Percentiles rank a stretch among this genome's conserved stretches.
These are phyloP conservation scores for Colletes gigas DNA, from an alignment of 1,140 invertebrate genomes.

Conservation along the genomic window DNA sequence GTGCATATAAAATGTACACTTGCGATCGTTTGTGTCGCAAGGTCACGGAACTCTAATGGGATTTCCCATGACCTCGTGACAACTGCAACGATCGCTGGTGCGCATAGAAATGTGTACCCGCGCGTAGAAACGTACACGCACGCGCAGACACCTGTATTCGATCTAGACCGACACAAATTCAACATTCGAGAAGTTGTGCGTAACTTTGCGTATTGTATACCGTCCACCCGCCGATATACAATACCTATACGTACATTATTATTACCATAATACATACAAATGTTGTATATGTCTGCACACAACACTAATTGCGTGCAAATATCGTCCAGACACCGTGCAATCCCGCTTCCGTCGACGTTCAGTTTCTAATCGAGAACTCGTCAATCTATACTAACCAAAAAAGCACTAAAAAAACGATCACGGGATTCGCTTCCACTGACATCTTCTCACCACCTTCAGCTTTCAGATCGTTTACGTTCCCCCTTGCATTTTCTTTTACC, in stretches of 20 bases:
- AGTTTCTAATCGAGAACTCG: slow-evolving; percentile 4
- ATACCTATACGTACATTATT: neutral
- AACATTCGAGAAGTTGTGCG: slow-evolving; percentile 44
- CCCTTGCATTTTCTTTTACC: neutral
- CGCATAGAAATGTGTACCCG: no score
- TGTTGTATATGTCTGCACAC: slow-evolving; percentile 11
- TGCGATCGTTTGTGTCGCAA: no score
- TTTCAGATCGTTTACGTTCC: slow-evolving; percentile 23
- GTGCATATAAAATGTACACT: no score
- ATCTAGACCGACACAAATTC: slow-evolving; percentile 34
- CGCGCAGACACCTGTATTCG: neutral
- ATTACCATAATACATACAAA: neutral
- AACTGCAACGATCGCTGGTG: no score
- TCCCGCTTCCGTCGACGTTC: neutral
- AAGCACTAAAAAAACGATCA: slow-evolving; percentile 20
- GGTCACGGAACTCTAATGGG: no score
- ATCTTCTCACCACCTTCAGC: slow-evolving; percentile 25
- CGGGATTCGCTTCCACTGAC: slow-evolving; percentile 27
- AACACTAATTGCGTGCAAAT: slow-evolving; percentile 35
- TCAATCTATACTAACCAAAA: neutral
- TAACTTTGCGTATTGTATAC: slow-evolving; percentile 18
- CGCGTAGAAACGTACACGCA: no score
- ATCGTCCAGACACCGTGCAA: slow-evolving; percentile 43
- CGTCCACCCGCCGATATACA: slow-evolving; percentile 15
- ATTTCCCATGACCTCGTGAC: no score